A percentile compares a stretch with the other conserved stretches of the same genome.
Conservation (phyloP, 2,888 invertebrate species). For the Phortica okadai region DNA sequence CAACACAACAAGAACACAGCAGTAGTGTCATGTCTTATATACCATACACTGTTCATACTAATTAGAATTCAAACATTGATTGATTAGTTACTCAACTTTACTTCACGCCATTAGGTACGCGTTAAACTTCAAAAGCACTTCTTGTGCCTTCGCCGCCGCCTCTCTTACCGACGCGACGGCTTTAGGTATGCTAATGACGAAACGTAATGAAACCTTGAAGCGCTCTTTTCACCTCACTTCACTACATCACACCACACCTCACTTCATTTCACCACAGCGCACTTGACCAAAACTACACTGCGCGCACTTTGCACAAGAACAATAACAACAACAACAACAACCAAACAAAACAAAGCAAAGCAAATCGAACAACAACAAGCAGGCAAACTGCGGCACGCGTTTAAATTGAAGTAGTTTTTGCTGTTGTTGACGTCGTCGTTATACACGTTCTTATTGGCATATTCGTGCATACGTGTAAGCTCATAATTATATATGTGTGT, state of each 20-base stretch:
- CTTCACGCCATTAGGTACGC: constrained; percentile 5
- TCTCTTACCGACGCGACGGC: background rate
- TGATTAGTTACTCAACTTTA: constrained; percentile 1
- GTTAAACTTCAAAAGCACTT: background rate
- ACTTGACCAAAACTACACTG: background rate
- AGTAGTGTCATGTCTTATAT: background rate
- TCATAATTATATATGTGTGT: background rate
- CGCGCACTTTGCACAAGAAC: background rate
- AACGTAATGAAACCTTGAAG: constrained; percentile 25
- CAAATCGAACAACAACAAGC: constrained; percentile 1
- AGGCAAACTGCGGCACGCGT: constrained; percentile 17
- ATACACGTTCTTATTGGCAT: background rate
- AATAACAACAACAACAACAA: background rate
- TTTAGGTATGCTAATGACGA: constrained; percentile 12
- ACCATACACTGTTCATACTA: background rate
- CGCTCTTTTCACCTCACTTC: background rate
- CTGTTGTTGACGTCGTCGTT: background rate
- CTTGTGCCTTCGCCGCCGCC: background rate
- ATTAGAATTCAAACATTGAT: constrained; percentile 25
- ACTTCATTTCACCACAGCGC: background rate
- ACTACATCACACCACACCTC: background rate
- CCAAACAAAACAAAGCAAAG: background rate
- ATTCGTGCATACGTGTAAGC: too few species aligned
- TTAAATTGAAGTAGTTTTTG: constrained; percentile 11
- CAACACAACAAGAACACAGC: background rate